Percentiles rank a stretch among this genome's conserved stretches.
These are phyloP conservation scores for Chrysotoxum bicinctum DNA, from an alignment of 2,888 invertebrate species.

Conservation along the genomic window DNA sequence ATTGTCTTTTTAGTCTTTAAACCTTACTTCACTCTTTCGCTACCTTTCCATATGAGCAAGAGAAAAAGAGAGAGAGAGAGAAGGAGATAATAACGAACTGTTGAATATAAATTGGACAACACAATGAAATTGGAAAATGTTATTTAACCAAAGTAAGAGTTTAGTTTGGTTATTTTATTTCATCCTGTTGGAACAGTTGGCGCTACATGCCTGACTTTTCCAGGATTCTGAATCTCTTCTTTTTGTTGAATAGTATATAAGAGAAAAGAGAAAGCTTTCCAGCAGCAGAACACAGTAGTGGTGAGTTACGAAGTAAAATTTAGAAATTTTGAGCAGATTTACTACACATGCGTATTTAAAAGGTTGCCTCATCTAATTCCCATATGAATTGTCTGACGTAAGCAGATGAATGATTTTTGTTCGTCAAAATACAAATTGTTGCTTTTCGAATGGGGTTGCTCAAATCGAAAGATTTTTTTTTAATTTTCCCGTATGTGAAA, in stretches of 20 bases:
- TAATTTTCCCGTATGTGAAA: no score
- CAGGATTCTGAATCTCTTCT: background rate
- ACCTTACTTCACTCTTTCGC: slow-evolving; percentile 7
- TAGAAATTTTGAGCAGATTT: background rate
- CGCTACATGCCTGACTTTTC: background rate
- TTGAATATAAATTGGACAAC: slow-evolving; percentile 58
- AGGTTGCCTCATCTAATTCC: background rate
- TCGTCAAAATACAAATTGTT: slow-evolving; percentile 14
- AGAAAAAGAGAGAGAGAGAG: background rate
- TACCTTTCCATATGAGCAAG: background rate
- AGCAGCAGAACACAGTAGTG: background rate
- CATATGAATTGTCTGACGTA: background rate
- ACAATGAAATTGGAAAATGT: background rate
- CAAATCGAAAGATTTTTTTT: background rate
- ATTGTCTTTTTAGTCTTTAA: no score
- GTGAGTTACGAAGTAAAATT: background rate
- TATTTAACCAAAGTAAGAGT: background rate
- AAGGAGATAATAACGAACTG: slow-evolving; percentile 50
- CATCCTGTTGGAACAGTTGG: background rate
- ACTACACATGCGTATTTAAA: background rate
- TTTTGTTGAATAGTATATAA: background rate
- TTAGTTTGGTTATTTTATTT: background rate
- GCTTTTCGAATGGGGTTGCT: background rate
- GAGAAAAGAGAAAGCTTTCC: background rate
- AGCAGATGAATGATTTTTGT: background rate